phyloP scores from a whole-genome alignment of 2,888 invertebrate genomes.

The Fragum whitleyi region DNA sequence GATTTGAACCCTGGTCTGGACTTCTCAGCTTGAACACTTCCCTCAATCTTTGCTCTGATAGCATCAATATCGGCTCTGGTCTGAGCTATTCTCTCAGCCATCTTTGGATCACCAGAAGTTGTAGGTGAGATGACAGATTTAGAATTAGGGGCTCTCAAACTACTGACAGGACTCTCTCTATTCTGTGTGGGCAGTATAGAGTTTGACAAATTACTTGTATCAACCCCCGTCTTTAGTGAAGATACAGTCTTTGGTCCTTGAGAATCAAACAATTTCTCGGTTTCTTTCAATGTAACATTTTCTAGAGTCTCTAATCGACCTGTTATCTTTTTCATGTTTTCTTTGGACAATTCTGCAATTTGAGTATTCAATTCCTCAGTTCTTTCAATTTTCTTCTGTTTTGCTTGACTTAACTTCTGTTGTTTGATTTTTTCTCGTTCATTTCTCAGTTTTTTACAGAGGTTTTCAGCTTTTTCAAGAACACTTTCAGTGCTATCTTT shows the following conservation, averaged over 20 bases:
- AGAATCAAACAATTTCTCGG: neutral
- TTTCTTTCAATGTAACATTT: neutral
- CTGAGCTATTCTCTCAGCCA: conserved; percentile 50
- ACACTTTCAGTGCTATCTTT: conserved; percentile 60
- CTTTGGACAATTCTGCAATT: conserved; percentile 64
- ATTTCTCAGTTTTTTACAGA: conserved; percentile 75
- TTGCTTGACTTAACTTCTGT: conserved; percentile 62
- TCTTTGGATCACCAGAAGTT: conserved; percentile 10
- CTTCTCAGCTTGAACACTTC: conserved; percentile 54
- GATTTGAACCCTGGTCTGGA: neutral
- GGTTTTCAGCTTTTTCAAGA: conserved; percentile 74
- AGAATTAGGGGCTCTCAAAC: neutral
- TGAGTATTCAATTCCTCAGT: conserved; percentile 67
- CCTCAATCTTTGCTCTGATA: conserved; percentile 68
- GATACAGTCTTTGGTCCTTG: neutral
- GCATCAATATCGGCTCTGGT: conserved; percentile 57
- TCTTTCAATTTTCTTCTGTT: conserved; percentile 68
- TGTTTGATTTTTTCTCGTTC: conserved; percentile 69
- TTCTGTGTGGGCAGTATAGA: too few relatives aligned
- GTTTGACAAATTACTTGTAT: neutral
- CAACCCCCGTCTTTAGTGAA: neutral
- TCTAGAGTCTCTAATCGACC: conserved; percentile 64
- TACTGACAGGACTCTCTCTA: neutral
- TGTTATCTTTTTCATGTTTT: conserved; percentile 69
- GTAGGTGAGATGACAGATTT: neutral